Evolutionary conservation across 2,113 vertebrate genomes (phyloP).

Genomic region (Axis porcinus): DNA sequence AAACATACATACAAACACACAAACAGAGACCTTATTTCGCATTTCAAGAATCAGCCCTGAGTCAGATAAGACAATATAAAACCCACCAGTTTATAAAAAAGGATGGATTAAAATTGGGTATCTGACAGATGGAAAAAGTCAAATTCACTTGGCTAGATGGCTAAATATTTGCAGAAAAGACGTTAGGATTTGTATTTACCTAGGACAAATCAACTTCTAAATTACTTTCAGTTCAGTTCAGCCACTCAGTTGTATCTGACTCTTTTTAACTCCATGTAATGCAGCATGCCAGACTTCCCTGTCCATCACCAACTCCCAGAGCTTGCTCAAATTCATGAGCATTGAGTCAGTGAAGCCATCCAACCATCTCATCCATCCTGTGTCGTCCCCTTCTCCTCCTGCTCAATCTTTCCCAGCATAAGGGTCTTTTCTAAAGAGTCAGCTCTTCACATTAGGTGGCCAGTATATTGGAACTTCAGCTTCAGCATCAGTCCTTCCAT

Average conservation of each 20-base stretch:
- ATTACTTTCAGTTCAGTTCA: not conserved
- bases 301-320: not conserved
- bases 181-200: not conserved
- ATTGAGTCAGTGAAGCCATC: not conserved
- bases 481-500: not conserved
- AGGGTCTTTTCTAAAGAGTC: not conserved
- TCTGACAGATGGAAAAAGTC: not conserved
- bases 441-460: not conserved
- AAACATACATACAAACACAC: not conserved
- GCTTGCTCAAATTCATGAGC: not conserved
- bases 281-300: not conserved
- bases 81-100: not conserved
- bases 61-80: not conserved
- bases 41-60: not conserved
- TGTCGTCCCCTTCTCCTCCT: not conserved
- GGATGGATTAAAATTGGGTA: not conserved
- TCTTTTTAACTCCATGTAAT: not conserved
- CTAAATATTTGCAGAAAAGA: not conserved
- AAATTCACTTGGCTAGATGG: not conserved
- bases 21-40: not conserved
- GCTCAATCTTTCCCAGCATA: not conserved
- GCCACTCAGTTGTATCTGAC: not conserved
- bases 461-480: not conserved
- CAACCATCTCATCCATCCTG: not conserved
- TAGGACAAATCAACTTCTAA: not conserved